Conservation (phyloP, 2,797 vertebrate species). For the Rhinoraja longicauda region DNA sequence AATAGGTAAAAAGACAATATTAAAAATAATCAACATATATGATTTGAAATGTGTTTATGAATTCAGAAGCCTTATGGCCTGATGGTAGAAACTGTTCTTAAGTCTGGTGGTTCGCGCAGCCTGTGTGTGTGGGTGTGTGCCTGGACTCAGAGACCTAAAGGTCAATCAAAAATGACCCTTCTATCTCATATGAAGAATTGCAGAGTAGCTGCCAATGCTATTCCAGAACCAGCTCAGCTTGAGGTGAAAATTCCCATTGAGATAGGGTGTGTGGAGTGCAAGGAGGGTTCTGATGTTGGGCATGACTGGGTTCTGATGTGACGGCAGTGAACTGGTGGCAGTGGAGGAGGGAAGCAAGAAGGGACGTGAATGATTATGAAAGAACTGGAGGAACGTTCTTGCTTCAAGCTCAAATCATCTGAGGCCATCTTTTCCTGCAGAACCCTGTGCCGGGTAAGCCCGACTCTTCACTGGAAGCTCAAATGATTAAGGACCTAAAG, state of each 20-base stretch:
- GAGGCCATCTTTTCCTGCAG: neutral
- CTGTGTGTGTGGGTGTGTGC: too few relatives aligned
- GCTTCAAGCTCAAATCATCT: neutral
- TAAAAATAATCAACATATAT: too few relatives aligned
- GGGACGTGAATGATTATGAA: neutral
- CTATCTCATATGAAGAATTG: neutral
- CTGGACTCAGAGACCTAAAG: neutral
- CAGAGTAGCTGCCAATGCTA: neutral
- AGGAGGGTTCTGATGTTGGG: neutral
- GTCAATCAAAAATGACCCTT: neutral
- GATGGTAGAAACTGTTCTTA: too few relatives aligned
- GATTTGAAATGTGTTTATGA: too few relatives aligned
- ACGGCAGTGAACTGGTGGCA: too few relatives aligned
- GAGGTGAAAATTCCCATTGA: neutral
- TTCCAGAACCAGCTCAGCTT: too few relatives aligned
- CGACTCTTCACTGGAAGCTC: neutral
- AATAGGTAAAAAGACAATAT: too few relatives aligned
- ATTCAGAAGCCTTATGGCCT: too few relatives aligned
- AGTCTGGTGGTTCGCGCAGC: too few relatives aligned
- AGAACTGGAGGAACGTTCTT: neutral
- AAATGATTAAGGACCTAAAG: neutral
- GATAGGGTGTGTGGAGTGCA: neutral
- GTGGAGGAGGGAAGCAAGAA: neutral
- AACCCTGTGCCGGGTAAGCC: neutral
- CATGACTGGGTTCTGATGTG: too few relatives aligned